A percentile compares a stretch with the other conserved stretches of the same genome.
phyloP scores from a whole-genome alignment of 1,140 invertebrate genomes.

The Phocides pigmalion region DNA sequence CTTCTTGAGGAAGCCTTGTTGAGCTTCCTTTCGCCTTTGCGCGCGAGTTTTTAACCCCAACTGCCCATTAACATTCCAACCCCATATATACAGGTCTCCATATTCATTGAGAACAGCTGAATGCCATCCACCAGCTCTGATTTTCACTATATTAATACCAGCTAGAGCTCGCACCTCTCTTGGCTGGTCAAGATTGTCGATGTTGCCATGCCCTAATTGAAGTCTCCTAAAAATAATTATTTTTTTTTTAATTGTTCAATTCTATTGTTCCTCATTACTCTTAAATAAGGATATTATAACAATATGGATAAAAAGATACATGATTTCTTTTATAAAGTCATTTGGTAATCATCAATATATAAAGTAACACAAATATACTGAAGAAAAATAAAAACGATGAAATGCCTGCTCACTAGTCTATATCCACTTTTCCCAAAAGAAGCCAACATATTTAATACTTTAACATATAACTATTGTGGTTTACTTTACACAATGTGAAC shows the following conservation, averaged over 20 bases:
- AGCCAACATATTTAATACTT: too few species aligned
- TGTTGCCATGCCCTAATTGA: slow-evolving; percentile 91
- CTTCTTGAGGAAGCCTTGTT: slow-evolving; percentile 43
- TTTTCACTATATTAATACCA: slow-evolving; percentile 88
- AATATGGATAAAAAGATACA: too few species aligned
- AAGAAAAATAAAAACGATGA: too few species aligned
- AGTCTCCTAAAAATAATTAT: slow-evolving; percentile 86
- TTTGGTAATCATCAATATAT: too few species aligned
- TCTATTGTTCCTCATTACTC: too few species aligned
- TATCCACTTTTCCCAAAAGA: too few species aligned
- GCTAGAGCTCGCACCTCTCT: slow-evolving; percentile 88
- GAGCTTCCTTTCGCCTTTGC: slow-evolving; percentile 47
- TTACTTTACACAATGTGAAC: too few species aligned
- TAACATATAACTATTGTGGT: too few species aligned
- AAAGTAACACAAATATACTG: too few species aligned
- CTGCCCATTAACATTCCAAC: slow-evolving; percentile 95
- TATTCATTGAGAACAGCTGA: slow-evolving; percentile 89
- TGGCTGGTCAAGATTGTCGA: slow-evolving; percentile 86
- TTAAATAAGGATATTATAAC: too few species aligned
- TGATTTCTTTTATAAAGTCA: too few species aligned
- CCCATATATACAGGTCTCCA: slow-evolving; percentile 95
- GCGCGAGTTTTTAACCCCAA: slow-evolving; percentile 85
- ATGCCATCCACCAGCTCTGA: slow-evolving; percentile 94
- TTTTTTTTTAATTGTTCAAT: not conserved
- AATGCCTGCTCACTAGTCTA: too few species aligned